Conservation (phyloP, 1,140 invertebrate genomes). For the Callitettix versicolor region DNA sequence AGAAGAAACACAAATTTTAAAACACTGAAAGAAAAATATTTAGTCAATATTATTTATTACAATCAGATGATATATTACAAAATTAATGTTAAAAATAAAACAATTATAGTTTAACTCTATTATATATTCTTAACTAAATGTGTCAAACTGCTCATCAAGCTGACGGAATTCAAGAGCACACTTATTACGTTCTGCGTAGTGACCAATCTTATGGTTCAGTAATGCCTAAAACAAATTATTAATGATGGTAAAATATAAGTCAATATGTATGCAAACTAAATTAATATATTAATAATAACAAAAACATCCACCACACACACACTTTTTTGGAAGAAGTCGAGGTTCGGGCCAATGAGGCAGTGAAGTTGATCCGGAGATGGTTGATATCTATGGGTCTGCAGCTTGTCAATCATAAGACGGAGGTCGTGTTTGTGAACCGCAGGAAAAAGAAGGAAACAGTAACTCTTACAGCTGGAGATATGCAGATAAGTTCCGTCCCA, state of each 20-base stretch:
- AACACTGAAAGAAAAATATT: too few species aligned
- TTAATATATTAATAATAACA: neutral
- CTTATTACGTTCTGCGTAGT: slow-evolving; percentile 53
- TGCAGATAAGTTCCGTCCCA: too few species aligned
- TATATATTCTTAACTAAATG: neutral
- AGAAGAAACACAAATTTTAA: too few species aligned
- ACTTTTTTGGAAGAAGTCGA: neutral
- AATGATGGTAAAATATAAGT: slow-evolving; percentile 7
- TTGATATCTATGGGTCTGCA: neutral
- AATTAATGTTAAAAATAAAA: too few species aligned
- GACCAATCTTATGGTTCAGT: slow-evolving; percentile 54
- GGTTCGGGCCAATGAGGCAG: too few species aligned
- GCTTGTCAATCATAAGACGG: too few species aligned
- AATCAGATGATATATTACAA: too few species aligned
- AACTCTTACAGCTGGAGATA: too few species aligned
- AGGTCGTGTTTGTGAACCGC: neutral
- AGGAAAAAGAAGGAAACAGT: too few species aligned
- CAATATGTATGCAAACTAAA: neutral
- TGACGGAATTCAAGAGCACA: slow-evolving; percentile 59
- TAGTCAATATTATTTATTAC: too few species aligned
- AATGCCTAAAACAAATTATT: slow-evolving; percentile 42
- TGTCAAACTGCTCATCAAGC: slow-evolving; percentile 52
- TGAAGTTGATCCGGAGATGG: too few species aligned
- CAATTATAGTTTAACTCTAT: too few species aligned
- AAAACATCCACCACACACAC: slow-evolving; percentile 7